A percentile compares a stretch with the other conserved stretches of the same genome.
Conservation (phyloP, 2,888 invertebrate species). For the Mactromeris polynyma region DNA sequence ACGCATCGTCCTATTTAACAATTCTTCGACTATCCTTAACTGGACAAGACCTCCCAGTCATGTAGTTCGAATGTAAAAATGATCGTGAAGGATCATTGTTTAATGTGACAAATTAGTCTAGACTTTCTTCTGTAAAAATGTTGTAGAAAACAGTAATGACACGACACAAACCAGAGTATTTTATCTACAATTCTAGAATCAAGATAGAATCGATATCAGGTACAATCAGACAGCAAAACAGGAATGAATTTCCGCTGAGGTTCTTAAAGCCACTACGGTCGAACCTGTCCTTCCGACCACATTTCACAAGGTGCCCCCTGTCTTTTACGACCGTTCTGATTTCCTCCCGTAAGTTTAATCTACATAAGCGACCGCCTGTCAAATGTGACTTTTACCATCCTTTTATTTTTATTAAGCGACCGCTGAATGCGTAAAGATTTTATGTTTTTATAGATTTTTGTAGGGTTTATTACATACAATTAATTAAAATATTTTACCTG, state of each 20-base stretch:
- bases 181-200: background rate
- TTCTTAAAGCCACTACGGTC: background rate
- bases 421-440: too few relatives aligned
- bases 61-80: background rate
- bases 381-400: too few relatives aligned
- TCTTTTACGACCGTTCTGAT: too few relatives aligned
- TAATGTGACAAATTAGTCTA: conserved; percentile 12
- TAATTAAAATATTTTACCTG: too few relatives aligned
- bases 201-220: background rate
- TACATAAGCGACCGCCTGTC: background rate
- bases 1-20: background rate
- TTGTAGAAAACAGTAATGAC: background rate
- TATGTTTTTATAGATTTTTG: too few relatives aligned
- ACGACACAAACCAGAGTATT: background rate
- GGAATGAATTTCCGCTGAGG: background rate
- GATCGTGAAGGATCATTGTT: background rate
- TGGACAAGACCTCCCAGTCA: background rate
- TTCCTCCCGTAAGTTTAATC: too few relatives aligned
- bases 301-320: too few relatives aligned
- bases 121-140: background rate
- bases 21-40: background rate
- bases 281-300: too few relatives aligned
- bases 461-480: too few relatives aligned
- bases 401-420: too few relatives aligned
- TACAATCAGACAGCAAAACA: background rate